These are phyloP conservation scores for Synergus umbraculus DNA, from an alignment of 2,888 invertebrate species.

Conservation along the genomic window DNA sequence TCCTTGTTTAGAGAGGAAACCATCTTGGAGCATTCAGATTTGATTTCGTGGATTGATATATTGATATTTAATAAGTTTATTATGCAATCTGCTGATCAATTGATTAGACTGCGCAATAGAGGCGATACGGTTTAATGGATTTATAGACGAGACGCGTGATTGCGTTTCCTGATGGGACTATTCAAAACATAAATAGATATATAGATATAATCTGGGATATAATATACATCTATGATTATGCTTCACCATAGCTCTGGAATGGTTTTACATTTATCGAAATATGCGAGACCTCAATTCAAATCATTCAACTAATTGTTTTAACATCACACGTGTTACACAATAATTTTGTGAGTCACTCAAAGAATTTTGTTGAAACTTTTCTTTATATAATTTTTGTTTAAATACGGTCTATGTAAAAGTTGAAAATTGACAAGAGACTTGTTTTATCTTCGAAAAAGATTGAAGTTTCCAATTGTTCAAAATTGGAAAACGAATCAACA, in stretches of 20 bases:
- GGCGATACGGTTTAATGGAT: slow-evolving; percentile 18
- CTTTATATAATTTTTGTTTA: too few relatives aligned
- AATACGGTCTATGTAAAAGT: not conserved
- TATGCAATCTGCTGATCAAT: not conserved
- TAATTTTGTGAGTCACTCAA: too few relatives aligned
- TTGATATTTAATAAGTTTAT: not conserved
- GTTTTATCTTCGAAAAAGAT: not conserved
- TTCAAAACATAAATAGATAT: slow-evolving; percentile 11
- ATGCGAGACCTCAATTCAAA: not conserved
- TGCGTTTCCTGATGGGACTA: slow-evolving; percentile 10
- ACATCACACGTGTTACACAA: too few relatives aligned
- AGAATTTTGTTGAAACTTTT: too few relatives aligned
- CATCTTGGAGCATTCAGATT: not conserved
- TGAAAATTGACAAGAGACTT: not conserved
- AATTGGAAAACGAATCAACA: not conserved
- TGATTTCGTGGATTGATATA: not conserved
- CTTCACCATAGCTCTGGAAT: not conserved
- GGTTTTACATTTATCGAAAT: not conserved
- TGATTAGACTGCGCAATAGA: not conserved
- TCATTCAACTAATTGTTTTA: not conserved
- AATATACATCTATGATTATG: not conserved
- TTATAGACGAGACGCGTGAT: not conserved
- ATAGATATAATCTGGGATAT: not conserved
- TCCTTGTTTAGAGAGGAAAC: too few relatives aligned
- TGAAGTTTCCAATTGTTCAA: not conserved